Conservation (phyloP, 2,888 invertebrate genomes). For the Aleiodes alternator region DNA sequence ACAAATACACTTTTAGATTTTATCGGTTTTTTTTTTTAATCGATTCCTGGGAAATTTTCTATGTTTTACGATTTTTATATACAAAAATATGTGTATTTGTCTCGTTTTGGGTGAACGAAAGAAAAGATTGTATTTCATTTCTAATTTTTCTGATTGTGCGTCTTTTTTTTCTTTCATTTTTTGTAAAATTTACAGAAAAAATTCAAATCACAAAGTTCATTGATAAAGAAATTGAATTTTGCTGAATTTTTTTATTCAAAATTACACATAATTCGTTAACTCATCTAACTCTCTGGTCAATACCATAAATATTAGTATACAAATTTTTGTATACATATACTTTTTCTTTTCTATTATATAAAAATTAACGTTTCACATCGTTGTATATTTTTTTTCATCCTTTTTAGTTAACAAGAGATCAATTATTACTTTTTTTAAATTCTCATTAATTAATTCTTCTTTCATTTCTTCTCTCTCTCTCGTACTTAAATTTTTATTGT, state of each 20-base stretch:
- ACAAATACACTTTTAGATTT: conserved; percentile 63
- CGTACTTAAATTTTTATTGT: conserved; percentile 19
- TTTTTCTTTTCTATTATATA: conserved; percentile 2
- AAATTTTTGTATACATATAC: conserved; percentile 29
- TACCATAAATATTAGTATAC: conserved; percentile 32
- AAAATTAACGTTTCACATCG: conserved; percentile 39
- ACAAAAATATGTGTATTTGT: conserved; percentile 24
- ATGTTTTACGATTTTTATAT: conserved; percentile 39
- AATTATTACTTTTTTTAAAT: conserved; percentile 4
- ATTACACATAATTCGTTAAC: conserved; percentile 29
- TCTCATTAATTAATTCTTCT: background rate
- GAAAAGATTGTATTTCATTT: conserved; percentile 14
- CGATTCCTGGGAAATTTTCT: conserved; percentile 39
- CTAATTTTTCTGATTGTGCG: conserved; percentile 60
- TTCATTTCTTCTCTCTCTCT: conserved; percentile 19
- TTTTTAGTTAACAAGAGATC: conserved; percentile 41
- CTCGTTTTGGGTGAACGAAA: background rate
- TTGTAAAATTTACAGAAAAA: conserved; percentile 38
- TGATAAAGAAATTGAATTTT: background rate
- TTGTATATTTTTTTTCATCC: conserved; percentile 33
- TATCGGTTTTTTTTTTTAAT: conserved; percentile 55
- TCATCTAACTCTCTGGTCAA: conserved; percentile 47
- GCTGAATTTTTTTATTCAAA: background rate
- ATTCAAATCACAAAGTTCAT: background rate
- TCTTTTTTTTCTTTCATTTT: conserved; percentile 36